Evolutionary conservation across 2,888 invertebrate species (phyloP).

Genomic region (Nephrotoma flavescens): DNA sequence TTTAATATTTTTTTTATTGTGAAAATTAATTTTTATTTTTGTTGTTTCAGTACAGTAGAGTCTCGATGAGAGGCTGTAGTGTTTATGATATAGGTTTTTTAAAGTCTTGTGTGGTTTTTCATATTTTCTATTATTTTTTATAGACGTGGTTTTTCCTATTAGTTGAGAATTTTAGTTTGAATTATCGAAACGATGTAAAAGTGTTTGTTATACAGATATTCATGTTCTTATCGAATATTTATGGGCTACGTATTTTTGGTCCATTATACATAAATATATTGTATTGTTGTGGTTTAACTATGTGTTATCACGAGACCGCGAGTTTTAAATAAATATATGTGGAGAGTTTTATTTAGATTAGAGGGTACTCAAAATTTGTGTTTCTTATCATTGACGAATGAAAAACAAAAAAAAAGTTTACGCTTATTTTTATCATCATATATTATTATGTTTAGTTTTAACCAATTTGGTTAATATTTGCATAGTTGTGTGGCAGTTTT

Average conservation of each 20-base stretch:
- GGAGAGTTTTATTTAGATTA: background rate
- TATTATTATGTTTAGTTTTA: background rate
- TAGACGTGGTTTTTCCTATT: background rate
- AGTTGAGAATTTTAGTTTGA: background rate
- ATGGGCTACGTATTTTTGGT: background rate
- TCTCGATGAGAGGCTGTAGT: background rate
- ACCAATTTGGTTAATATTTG: background rate
- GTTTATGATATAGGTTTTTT: background rate
- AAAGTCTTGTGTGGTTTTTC: background rate
- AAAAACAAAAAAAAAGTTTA: background rate
- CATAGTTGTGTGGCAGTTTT: background rate
- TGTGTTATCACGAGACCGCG: background rate
- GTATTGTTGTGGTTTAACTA: background rate
- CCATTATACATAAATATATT: background rate
- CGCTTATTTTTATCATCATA: background rate
- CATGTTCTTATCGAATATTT: background rate
- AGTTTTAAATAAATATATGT: background rate
- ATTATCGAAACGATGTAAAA: background rate
- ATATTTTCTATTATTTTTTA: background rate
- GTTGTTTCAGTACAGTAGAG: background rate
- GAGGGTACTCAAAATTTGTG: background rate
- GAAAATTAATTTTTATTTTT: background rate
- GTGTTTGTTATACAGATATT: background rate
- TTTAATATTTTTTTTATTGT: background rate
- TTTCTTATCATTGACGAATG: background rate